phyloP scores from a whole-genome alignment of 1,140 invertebrate species.

The Drosophila elegans region DNA sequence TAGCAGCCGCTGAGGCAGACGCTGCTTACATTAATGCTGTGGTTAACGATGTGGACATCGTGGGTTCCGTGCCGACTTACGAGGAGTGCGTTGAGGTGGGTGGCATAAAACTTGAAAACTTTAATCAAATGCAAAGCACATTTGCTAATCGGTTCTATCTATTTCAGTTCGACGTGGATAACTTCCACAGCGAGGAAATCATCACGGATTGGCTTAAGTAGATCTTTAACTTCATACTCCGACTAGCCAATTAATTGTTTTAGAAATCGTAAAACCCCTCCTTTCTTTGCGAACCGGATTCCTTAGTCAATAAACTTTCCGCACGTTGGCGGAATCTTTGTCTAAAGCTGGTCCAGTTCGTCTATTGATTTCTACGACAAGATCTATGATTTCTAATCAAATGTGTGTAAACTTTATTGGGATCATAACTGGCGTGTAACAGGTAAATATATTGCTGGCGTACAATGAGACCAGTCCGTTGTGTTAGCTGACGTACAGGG shows the following conservation, averaged over 20 bases:
- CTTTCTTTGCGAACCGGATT: too few relatives aligned
- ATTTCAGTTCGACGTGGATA: slow-evolving; percentile 73
- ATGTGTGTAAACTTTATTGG: slow-evolving; percentile 49
- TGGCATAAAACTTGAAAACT: too few relatives aligned
- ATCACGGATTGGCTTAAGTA: slow-evolving; percentile 80
- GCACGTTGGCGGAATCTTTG: too few relatives aligned
- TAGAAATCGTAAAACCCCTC: not conserved
- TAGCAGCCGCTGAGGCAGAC: slow-evolving; percentile 63
- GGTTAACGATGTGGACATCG: slow-evolving; percentile 40
- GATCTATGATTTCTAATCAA: too few relatives aligned
- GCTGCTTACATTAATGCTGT: slow-evolving; percentile 50
- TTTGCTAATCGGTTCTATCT: not conserved
- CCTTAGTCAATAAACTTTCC: too few relatives aligned
- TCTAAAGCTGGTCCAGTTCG: too few relatives aligned
- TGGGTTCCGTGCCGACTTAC: slow-evolving; percentile 42
- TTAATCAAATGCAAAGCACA: too few relatives aligned
- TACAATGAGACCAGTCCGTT: slow-evolving; percentile 58
- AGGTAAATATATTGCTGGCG: slow-evolving; percentile 67
- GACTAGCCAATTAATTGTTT: slow-evolving; percentile 5
- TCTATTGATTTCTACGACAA: too few relatives aligned
- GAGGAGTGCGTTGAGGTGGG: slow-evolving; percentile 44
- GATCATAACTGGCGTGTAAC: slow-evolving; percentile 51
- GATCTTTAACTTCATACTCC: not conserved
- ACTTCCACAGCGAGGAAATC: slow-evolving; percentile 75
- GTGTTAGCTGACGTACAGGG: slow-evolving; percentile 28